Conservation (phyloP, 2,797 vertebrate genomes). For the Hippopotamyrus pictus region DNA sequence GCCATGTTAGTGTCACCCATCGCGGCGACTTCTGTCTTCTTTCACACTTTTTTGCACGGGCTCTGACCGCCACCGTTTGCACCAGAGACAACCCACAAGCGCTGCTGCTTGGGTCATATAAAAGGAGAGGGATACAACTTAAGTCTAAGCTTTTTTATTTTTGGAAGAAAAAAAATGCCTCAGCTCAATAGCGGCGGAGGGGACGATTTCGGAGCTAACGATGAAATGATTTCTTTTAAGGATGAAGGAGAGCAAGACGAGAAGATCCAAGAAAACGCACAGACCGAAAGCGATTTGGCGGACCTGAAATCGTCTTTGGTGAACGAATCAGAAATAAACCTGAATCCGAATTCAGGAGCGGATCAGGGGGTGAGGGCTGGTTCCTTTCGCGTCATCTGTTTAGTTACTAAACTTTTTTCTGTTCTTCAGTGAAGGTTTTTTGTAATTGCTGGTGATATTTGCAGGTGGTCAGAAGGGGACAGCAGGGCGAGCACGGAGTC, state of each 20-base stretch:
- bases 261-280: conserved; percentile 82
- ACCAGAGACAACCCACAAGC: background rate
- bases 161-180: conserved; percentile 54
- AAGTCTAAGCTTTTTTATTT: conserved; percentile 1
- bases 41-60: conserved; percentile 35
- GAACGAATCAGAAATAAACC: conserved; percentile 82
- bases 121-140: conserved; percentile 10
- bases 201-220: conserved; percentile 91
- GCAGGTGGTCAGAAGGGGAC: conserved; percentile 78
- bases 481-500: conserved; percentile 72
- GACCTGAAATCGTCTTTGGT: conserved; percentile 98
- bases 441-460: conserved; percentile 16
- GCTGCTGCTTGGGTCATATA: background rate
- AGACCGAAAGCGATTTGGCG: conserved; percentile 87
- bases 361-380: conserved; percentile 42
- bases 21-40: conserved; percentile 42
- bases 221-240: conserved; percentile 96
- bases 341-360: conserved; percentile 62
- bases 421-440: background rate
- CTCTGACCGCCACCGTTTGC: conserved; percentile 1
- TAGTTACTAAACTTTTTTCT: background rate
- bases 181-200: conserved; percentile 83
- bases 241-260: conserved; percentile 95
- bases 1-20: conserved; percentile 53
- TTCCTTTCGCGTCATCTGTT: background rate